Evolutionary conservation across 2,888 invertebrate species (phyloP), one percentile per base, ranked within the genome.

Genomic region (Drosophila pullipes): DNA sequence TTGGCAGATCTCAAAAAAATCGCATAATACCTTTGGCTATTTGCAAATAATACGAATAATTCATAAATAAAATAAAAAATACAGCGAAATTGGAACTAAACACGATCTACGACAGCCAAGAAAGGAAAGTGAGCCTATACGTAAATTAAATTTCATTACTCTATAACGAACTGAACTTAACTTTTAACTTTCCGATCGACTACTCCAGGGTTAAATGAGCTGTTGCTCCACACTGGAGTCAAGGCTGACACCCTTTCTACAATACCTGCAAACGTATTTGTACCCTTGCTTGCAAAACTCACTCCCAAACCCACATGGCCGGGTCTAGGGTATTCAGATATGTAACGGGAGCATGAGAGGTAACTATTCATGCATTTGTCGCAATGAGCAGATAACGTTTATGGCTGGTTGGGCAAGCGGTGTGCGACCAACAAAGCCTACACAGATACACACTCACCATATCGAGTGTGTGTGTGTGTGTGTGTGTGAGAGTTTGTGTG

Each of bases 321-420:
- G 37, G 49, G 50, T 69, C 65, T 59, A 76, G 76, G 80, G 76
- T 81, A 82, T 74, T 53, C 4, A 30, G 53, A 44, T 61, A 35
- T 55, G 63, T 37, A 47, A 28, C 41, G 62, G 25, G 41, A 37
- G 65, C 59, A 78, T 31, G 54, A 63, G 63, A 50, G 65, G 73
- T 57, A 79, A 83, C 86, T 79, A 84, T 86, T 83, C 84, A 84
- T 86, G 84, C 86, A 86, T 86, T 84, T 86, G 80, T 86, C 80
- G 87, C 76, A 81, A 79, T 83, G 79, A 74, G 78, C 74, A 74
- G 86, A 86, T 86, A 86, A 90, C 82, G 84, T 88, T 86, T 85
- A 90, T 90, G 90, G 81, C 82, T 76, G 79, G 82, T 76, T 90
- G 90, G 85, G 74, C 86, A 74, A 60, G 59, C 73, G 71, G 67